Conservation (phyloP, 2,888 invertebrate species). For the Cheiracanthium punctorium region DNA sequence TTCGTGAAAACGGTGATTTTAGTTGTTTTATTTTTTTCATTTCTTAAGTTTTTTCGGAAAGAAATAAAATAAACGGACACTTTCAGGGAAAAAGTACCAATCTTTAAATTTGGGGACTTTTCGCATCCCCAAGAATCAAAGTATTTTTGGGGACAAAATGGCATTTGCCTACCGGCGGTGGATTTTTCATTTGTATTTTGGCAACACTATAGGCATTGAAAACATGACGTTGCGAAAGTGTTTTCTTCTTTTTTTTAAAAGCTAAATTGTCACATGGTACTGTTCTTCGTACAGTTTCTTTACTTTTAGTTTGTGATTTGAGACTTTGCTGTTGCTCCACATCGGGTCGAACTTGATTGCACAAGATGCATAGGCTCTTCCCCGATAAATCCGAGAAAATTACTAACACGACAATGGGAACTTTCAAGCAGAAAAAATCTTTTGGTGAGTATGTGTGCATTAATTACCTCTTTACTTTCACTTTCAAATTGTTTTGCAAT, state of each 20-base stretch:
- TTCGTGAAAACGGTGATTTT: no score
- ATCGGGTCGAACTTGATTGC: slow-evolving; percentile 17
- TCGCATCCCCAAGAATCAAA: no score
- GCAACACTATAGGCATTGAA: slow-evolving; percentile 49
- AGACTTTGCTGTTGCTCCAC: background rate
- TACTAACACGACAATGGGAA: slow-evolving; percentile 73
- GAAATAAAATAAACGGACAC: no score
- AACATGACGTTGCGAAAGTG: slow-evolving; percentile 68
- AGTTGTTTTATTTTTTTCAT: no score
- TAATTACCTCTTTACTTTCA: background rate
- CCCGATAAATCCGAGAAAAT: slow-evolving; percentile 70
- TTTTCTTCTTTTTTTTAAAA: slow-evolving; percentile 40
- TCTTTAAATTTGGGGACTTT: no score
- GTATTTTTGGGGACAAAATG: no score
- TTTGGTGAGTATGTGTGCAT: slow-evolving; percentile 75
- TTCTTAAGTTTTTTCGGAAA: no score
- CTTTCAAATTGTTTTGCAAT: background rate
- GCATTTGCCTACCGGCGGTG: no score
- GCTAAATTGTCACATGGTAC: slow-evolving; percentile 61
- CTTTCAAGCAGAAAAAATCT: slow-evolving; percentile 77
- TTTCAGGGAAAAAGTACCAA: no score
- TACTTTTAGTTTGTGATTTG: slow-evolving; percentile 15
- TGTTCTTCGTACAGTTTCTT: slow-evolving; percentile 52
- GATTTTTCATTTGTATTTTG: slow-evolving; percentile 12
- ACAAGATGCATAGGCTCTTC: slow-evolving; percentile 56